Conservation (phyloP, 2,113 vertebrate species). For the Corvus hawaiiensis region DNA sequence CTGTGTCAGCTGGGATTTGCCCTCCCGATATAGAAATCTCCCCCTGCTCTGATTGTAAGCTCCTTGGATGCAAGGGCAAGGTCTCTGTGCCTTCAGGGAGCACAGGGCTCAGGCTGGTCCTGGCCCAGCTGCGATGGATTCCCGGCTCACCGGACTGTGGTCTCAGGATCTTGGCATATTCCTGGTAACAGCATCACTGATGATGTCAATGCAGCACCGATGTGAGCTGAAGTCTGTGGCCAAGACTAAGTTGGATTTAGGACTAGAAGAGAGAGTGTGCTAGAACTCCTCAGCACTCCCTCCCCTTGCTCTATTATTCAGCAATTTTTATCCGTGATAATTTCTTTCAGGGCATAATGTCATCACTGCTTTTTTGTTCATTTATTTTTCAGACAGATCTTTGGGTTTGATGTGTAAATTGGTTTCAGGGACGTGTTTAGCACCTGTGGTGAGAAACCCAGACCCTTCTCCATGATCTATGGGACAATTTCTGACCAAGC, state of each 20-base stretch:
- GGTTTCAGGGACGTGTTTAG: neutral
- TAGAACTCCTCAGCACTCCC: neutral
- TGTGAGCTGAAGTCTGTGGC: neutral
- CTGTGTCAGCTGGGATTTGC: constrained; percentile 46
- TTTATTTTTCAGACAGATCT: neutral
- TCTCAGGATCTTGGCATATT: neutral
- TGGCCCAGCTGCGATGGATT: neutral
- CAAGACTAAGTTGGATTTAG: neutral
- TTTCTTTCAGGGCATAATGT: neutral
- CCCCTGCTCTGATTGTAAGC: constrained; percentile 17
- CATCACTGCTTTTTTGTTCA: neutral
- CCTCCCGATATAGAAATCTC: constrained; percentile 33
- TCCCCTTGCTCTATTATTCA: neutral
- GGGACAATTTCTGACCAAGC: neutral
- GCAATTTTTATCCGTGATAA: neutral
- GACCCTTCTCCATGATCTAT: neutral
- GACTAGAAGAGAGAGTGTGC: neutral
- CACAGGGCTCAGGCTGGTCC: neutral
- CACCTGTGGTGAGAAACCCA: neutral
- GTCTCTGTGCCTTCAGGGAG: neutral
- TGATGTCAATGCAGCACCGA: neutral
- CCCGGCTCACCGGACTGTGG: rapidly evolving
- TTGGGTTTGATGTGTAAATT: neutral
- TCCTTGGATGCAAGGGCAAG: constrained; percentile 26
- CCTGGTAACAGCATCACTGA: neutral